A percentile compares a stretch with the other conserved stretches of the same genome.
phyloP scores from a whole-genome alignment of 64 coral and sea anemone genomes.

The Actinia tenebrosa region DNA sequence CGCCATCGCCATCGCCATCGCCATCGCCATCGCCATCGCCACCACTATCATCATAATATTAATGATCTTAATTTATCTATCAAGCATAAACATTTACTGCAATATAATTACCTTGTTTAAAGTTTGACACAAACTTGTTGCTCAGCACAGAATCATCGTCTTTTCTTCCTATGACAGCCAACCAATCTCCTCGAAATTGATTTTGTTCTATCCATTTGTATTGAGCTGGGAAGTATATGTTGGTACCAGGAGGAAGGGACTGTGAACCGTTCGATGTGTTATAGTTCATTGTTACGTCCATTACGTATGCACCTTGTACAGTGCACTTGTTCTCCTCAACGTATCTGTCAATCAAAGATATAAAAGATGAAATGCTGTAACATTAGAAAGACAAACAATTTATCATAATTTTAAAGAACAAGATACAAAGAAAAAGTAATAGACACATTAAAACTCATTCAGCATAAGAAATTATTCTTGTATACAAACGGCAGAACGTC shows the following conservation, averaged over 20 bases:
- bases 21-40: too few species aligned
- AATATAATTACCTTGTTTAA: neutral
- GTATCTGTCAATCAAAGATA: neutral
- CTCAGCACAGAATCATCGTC: neutral
- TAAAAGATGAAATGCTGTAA: too few species aligned
- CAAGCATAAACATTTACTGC: too few species aligned
- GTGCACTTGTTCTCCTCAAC: constrained; percentile 20
- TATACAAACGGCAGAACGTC: too few species aligned
- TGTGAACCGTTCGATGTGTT: constrained; percentile 67
- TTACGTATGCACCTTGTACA: constrained; percentile 43
- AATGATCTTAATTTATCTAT: too few species aligned
- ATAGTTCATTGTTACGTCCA: constrained; percentile 70
- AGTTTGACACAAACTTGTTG: neutral
- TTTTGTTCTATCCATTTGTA: neutral
- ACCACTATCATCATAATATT: too few species aligned
- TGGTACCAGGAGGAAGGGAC: neutral
- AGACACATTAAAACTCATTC: too few species aligned
- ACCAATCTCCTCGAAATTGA: constrained; percentile 45
- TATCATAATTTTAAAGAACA: too few species aligned
- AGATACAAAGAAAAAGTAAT: too few species aligned
- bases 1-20: too few species aligned
- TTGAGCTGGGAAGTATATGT: neutral
- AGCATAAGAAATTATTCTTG: too few species aligned
- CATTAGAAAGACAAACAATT: too few species aligned
- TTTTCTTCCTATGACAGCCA: constrained; percentile 54